These are phyloP conservation scores for Euphonia xanthogaster DNA, from an alignment of 2,797 vertebrate genomes.

Conservation along the genomic window DNA sequence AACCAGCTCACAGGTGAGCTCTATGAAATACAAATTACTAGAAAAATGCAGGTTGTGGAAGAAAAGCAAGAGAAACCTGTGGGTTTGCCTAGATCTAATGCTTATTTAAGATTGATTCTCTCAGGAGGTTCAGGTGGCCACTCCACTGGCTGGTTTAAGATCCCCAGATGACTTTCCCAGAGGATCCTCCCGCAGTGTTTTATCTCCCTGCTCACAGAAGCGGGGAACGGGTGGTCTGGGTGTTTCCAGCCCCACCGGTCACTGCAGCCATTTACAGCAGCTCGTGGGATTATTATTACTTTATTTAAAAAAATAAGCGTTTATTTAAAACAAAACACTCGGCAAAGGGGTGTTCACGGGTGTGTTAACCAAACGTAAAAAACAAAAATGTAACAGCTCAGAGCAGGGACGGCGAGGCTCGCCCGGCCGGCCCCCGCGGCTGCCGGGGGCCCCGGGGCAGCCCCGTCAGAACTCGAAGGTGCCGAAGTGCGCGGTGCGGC, in stretches of 20 bases:
- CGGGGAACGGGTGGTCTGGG: rapidly evolving
- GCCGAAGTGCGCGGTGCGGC: slow-evolving; percentile 87
- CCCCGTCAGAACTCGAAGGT: slow-evolving; percentile 87
- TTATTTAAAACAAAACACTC: slow-evolving; percentile 66
- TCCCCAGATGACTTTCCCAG: too few species aligned
- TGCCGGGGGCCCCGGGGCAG: too few species aligned
- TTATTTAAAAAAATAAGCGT: neutral
- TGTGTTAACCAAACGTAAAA: neutral
- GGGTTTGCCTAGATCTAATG: neutral
- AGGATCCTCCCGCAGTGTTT: rapidly evolving
- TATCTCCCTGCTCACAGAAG: rapidly evolving
- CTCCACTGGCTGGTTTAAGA: too few species aligned
- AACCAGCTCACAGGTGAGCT: neutral
- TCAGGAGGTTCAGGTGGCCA: neutral
- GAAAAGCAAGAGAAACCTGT: neutral
- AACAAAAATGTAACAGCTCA: too few species aligned
- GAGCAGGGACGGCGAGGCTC: rapidly evolving
- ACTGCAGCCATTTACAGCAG: neutral
- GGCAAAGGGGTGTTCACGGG: neutral
- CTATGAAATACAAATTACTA: neutral
- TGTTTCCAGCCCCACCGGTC: neutral
- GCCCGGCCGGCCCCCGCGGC: neutral
- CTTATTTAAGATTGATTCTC: neutral
- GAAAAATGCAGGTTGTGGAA: neutral
- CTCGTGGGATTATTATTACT: rapidly evolving